Base-by-base conservation (phyloP, 1,140 invertebrate genomes). In the Phenacoccus solenopsis region DNA sequence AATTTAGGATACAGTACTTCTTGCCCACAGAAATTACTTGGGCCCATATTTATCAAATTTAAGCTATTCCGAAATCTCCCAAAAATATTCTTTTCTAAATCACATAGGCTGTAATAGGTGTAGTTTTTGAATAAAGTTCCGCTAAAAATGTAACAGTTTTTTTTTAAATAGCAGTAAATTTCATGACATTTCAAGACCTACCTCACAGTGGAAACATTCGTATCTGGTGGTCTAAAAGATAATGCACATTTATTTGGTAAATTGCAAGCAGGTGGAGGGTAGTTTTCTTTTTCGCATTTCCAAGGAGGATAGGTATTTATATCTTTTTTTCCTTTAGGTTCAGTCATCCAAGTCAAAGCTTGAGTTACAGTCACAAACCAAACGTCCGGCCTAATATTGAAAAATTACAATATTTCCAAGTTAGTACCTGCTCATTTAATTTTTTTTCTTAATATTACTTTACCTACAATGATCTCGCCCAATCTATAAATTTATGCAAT, bases 351-450 rank as follows among this genome's bases (percentile, higher is more conserved):
- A 16, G 89, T 88, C 22, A 96, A 79, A 24, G 90, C 87, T 81
- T 96, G 92, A 0, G 93, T 94, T n/a, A 87, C 84, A 0, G 93
- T 95, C 5, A 95, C 88, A 75, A 93, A 93, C 82, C 90, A 94
- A 5, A 95, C 91, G 76, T 96, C 91, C 71, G 87, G 84, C 74
- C 90, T 93, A 78, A 7, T 78, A 4, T 7, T 24, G 59, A 64
- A 24, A 49, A 49, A 24, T 64, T 10, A 24, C 10, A 64, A 24
- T 64, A 27, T 16, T 59, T 20, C 5, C 21, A 20, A 25, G 25
- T 24, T 25, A 64, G 10, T n/a, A 49, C 16, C 2, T 49, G 38
- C 3, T 49, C 38, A 16, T 49, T 49, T 16, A n/a, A 3, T 5
- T 49, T 49, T 4, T 27, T 22, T 59, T 7, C 21, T 9, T 20